phyloP scores from a whole-genome alignment of 1,140 invertebrate genomes.

The Listronotus bonariensis region DNA sequence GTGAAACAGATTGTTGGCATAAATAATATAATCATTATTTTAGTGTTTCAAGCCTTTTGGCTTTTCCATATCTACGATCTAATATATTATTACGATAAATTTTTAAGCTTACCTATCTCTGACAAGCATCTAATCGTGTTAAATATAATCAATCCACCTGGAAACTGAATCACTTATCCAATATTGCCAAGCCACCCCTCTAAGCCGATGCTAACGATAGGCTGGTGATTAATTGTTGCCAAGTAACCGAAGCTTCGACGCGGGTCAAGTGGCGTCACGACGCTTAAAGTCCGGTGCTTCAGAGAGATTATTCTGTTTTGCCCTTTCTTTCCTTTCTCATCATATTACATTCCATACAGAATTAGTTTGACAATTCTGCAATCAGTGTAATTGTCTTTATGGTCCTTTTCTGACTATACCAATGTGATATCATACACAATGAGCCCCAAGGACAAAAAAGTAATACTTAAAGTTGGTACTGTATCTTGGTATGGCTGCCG shows the following conservation, averaged over 20 bases:
- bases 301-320: constrained; percentile 13
- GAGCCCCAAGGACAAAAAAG: no score
- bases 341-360: constrained; percentile 21
- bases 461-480: no score
- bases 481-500: no score
- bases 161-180: constrained; percentile 8
- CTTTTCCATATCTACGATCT: no score
- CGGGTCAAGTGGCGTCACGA: constrained; percentile 30
- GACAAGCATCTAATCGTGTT: constrained; percentile 4
- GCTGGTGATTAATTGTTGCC: constrained; percentile 27
- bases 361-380: constrained; percentile 15
- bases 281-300: constrained; percentile 17
- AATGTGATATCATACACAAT: no score
- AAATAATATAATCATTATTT: no score
- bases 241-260: constrained; percentile 27
- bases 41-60: no score
- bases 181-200: constrained; percentile 21
- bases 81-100: no score
- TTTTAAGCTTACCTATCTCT: no score
- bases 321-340: not conserved
- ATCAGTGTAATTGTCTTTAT: not conserved
- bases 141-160: constrained; percentile 19
- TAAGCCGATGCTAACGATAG: constrained; percentile 26
- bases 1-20: no score
- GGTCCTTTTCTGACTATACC: not conserved